Percentiles rank a stretch among this genome's conserved stretches.
phyloP scores from a whole-genome alignment of 1,140 invertebrate genomes.

The Bilobella aurantiaca region DNA sequence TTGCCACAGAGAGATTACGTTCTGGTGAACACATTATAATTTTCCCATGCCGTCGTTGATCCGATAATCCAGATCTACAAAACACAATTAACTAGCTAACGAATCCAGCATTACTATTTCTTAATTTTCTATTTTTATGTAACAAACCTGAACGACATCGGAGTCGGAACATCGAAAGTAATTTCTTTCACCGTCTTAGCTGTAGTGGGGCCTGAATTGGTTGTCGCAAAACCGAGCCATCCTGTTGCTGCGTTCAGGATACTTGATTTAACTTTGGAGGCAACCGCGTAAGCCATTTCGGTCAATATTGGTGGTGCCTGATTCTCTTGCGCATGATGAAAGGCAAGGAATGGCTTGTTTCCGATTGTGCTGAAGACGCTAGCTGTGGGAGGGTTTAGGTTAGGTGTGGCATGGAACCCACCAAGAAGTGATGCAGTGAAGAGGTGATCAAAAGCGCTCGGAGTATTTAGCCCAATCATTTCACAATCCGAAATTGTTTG shows the following conservation, averaged over 20 bases:
- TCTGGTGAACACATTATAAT: constrained; percentile 65
- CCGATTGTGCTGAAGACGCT: constrained; percentile 69
- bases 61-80: constrained; percentile 67
- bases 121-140: background rate
- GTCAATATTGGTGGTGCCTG: constrained; percentile 58
- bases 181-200: constrained; percentile 37
- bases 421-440: constrained; percentile 65
- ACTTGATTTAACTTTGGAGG: constrained; percentile 70
- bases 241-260: constrained; percentile 58
- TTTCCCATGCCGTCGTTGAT: constrained; percentile 61
- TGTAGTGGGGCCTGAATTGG: constrained; percentile 1
- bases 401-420: constrained; percentile 59
- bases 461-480: constrained; percentile 61
- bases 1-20: constrained; percentile 63
- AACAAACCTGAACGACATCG: constrained; percentile 39
- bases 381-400: constrained; percentile 62
- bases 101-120: background rate
- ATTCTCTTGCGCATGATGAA: constrained; percentile 81
- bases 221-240: constrained; percentile 42
- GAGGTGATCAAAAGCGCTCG: constrained; percentile 76
- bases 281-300: constrained; percentile 79
- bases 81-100: background rate
- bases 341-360: constrained; percentile 69
- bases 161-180: constrained; percentile 46
- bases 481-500: constrained; percentile 63